Evolutionary conservation across 2,888 invertebrate species (phyloP), one percentile per base, ranked within the genome.

Genomic region (Agrotis segetum): DNA sequence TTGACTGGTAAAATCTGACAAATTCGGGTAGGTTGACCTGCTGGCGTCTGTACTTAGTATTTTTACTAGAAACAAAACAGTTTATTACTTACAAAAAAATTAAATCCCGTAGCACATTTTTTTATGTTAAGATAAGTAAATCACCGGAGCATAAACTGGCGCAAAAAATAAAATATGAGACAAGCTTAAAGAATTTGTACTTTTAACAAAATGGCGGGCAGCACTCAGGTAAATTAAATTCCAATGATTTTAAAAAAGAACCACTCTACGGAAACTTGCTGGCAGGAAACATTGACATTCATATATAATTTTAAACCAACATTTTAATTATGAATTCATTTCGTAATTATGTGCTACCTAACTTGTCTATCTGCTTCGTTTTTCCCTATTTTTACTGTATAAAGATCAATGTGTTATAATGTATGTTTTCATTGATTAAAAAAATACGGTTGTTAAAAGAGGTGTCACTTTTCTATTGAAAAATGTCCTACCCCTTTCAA

Each of bases 191-290:
- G 58, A 61, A 52, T 59, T 77, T 77, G 65, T 65, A 65, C 29
- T 67, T 81, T 70, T 56, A 46, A 62, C 21, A 17, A 77, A 81
- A 77, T 68, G 67, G 55, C 65, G 55, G 61, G 34, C 47, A 63
- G 80, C 79, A 80, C 80, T 78, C 60, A 60, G 29, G 40, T 64
- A 74, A 59, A 80, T 78, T 74, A 71, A 6, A 55, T 70, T 74
- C 16, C 44, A 82, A 69, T 59, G 70, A 80, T 79, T 68, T 56
- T 44, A 73, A 81, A 67, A 62, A 50, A 47, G 46, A 53, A 58
- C 19, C 44, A 24, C 24, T 49, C 19, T 34, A 24, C 58, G 19
- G n/a, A n/a, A n/a, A 6, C 47, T 46, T 63, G 24, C 11, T 49
- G 19, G 19, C 63, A 56, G 66, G 40, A 47, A 64, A 65, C 34